Evolutionary conservation across 1,140 invertebrate species (phyloP).

Genomic region (Platorchestia sp.): DNA sequence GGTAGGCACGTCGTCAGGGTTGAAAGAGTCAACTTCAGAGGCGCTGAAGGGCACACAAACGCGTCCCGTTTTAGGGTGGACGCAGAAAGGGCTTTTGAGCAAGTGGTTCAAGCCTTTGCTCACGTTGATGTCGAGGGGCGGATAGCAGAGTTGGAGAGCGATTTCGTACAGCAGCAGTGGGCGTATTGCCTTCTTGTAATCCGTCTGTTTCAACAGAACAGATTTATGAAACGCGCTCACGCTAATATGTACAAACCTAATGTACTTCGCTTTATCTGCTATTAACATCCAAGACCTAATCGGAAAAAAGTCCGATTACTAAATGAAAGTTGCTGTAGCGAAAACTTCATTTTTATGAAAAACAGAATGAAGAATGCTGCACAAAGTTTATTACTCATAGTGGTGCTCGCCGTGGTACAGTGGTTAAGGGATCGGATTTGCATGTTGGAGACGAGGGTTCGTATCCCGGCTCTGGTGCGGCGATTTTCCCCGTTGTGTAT

Average conservation of each 20-base stretch:
- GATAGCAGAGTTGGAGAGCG: constrained; percentile 77
- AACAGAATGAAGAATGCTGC: no score
- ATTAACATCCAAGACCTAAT: not conserved
- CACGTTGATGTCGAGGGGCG: constrained; percentile 95
- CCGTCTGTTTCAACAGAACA: constrained; percentile 39
- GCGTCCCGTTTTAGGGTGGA: constrained; percentile 98
- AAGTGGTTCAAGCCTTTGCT: constrained; percentile 97
- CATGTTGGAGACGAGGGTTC: no score
- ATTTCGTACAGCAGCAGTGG: constrained; percentile 59
- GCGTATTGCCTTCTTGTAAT: constrained; percentile 56
- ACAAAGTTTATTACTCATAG: no score
- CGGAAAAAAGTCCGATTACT: no score
- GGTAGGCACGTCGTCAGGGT: constrained; percentile 83
- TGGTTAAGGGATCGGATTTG: no score
- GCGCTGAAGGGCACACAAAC: constrained; percentile 90
- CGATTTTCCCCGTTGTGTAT: no score
- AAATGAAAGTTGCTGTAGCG: no score
- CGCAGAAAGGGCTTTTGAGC: constrained; percentile 96
- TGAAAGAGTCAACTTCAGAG: constrained; percentile 80
- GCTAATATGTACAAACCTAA: not conserved
- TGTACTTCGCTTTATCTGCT: not conserved
- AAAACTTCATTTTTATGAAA: no score
- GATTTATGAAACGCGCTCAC: not conserved
- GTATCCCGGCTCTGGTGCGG: no score
- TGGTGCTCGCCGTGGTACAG: no score